Evolutionary conservation across 2,113 vertebrate genomes (phyloP).

Genomic region (Coreoperca whiteheadi): DNA sequence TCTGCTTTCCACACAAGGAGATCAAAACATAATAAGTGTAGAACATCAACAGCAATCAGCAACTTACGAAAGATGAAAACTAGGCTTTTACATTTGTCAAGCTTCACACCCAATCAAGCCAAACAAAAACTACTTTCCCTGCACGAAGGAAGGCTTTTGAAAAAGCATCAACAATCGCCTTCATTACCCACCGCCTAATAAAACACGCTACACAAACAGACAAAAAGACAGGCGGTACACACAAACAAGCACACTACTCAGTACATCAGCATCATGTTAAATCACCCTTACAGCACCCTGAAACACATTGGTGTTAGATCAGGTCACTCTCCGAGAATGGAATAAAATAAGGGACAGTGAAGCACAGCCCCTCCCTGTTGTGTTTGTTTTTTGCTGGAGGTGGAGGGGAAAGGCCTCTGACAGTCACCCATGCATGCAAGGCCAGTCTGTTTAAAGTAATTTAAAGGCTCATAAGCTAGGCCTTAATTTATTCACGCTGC

Average conservation of each 20-base stretch:
- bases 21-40: slow-evolving; percentile 15
- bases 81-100: slow-evolving; percentile 6
- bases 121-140: slow-evolving; percentile 27
- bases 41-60: slow-evolving; percentile 42
- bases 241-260: slow-evolving; percentile 1
- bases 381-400: slow-evolving; percentile 64
- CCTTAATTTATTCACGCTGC: slow-evolving; percentile 52
- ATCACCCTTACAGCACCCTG: slow-evolving; percentile 20
- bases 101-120: slow-evolving; percentile 53
- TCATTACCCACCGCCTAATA: slow-evolving; percentile 53
- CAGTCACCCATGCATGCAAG: slow-evolving; percentile 68
- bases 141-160: slow-evolving; percentile 19
- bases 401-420: slow-evolving; percentile 45
- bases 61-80: slow-evolving; percentile 24
- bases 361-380: slow-evolving; percentile 40
- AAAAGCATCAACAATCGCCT: slow-evolving; percentile 41
- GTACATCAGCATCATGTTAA: slow-evolving; percentile 20
- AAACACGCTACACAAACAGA: slow-evolving; percentile 3
- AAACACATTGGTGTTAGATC: slow-evolving; percentile 37
- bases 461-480: slow-evolving; percentile 72
- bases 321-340: slow-evolving; percentile 33
- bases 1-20: slow-evolving; percentile 15
- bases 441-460: slow-evolving; percentile 76
- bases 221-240: neutral
- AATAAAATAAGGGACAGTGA: slow-evolving; percentile 34